phyloP scores from a whole-genome alignment of 2,797 vertebrate genomes.

The Atherinosoma microstoma region DNA sequence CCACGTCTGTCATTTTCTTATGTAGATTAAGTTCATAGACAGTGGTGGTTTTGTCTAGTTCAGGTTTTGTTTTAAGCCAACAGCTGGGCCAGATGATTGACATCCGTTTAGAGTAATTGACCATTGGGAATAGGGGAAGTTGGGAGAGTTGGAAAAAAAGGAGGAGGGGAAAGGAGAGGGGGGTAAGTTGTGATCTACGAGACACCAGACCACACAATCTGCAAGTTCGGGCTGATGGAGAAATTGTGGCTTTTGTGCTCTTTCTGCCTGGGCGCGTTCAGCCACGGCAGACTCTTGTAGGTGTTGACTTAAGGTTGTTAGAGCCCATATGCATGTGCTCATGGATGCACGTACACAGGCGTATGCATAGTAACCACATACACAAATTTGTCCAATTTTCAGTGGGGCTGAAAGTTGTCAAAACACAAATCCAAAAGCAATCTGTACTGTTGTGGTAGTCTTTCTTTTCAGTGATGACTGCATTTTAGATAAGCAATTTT shows the following conservation, averaged over 20 bases:
- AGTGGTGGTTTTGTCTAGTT: slow-evolving; percentile 75
- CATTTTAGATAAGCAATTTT: neutral
- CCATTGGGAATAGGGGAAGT: slow-evolving; percentile 74
- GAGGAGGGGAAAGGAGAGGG: neutral
- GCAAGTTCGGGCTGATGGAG: slow-evolving; percentile 74
- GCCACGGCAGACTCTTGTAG: slow-evolving; percentile 59
- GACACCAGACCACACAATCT: slow-evolving; percentile 83
- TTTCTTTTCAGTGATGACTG: neutral
- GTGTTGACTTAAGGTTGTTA: slow-evolving; percentile 77
- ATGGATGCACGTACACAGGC: slow-evolving; percentile 14
- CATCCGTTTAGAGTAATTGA: slow-evolving; percentile 83
- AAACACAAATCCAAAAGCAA: slow-evolving; percentile 4
- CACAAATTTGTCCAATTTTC: slow-evolving; percentile 28
- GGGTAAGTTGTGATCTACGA: slow-evolving; percentile 64
- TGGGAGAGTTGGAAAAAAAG: slow-evolving; percentile 32
- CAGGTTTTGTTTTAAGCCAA: slow-evolving; percentile 83
- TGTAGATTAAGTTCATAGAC: slow-evolving; percentile 61
- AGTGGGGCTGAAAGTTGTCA: slow-evolving; percentile 24
- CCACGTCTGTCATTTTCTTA: slow-evolving; percentile 74
- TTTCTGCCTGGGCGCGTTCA: slow-evolving; percentile 66
- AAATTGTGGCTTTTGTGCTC: slow-evolving; percentile 71
- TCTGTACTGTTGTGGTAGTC: neutral
- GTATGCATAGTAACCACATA: slow-evolving; percentile 18
- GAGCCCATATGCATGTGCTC: slow-evolving; percentile 42
- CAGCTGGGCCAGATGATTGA: slow-evolving; percentile 84